Evolutionary conservation across 2,888 invertebrate genomes (phyloP).

Genomic region (Eubasilissa splendida): DNA sequence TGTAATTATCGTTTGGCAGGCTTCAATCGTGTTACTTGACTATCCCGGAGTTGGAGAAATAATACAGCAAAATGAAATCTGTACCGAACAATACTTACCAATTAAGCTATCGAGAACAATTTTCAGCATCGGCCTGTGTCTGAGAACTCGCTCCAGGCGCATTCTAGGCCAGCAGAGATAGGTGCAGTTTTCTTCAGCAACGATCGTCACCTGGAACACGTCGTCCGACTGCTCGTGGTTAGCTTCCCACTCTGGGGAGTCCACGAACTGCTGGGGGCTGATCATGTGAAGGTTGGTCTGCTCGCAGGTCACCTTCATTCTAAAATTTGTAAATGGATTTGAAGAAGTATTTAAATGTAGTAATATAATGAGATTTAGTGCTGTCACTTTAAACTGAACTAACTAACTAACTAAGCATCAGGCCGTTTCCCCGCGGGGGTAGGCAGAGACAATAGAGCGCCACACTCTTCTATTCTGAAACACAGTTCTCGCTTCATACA

Average conservation of each 20-base stretch:
- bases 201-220: constrained; percentile 85
- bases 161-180: constrained; percentile 87
- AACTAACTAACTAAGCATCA: too few relatives aligned
- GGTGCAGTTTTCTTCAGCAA: constrained; percentile 84
- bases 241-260: constrained; percentile 93
- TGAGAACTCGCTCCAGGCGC: constrained; percentile 81
- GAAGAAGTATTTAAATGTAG: too few relatives aligned
- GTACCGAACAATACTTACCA: constrained; percentile 66
- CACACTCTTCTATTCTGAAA: too few relatives aligned
- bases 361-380: too few relatives aligned
- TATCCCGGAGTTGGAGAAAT: too few relatives aligned
- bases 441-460: too few relatives aligned
- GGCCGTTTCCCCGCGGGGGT: too few relatives aligned
- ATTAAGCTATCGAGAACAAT: constrained; percentile 85
- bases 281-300: constrained; percentile 88
- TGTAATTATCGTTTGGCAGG: too few relatives aligned
- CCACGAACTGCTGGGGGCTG: constrained; percentile 86
- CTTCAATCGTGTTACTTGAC: too few relatives aligned
- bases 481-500: too few relatives aligned
- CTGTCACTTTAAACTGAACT: too few relatives aligned
- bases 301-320: constrained; percentile 87
- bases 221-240: constrained; percentile 84
- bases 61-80: too few relatives aligned
- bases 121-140: constrained; percentile 82
- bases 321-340: constrained; percentile 63